Evolutionary conservation across 2,113 vertebrate species (phyloP), one percentile per base, ranked within the genome.

Genomic region (Myiozetetes cayanensis): DNA sequence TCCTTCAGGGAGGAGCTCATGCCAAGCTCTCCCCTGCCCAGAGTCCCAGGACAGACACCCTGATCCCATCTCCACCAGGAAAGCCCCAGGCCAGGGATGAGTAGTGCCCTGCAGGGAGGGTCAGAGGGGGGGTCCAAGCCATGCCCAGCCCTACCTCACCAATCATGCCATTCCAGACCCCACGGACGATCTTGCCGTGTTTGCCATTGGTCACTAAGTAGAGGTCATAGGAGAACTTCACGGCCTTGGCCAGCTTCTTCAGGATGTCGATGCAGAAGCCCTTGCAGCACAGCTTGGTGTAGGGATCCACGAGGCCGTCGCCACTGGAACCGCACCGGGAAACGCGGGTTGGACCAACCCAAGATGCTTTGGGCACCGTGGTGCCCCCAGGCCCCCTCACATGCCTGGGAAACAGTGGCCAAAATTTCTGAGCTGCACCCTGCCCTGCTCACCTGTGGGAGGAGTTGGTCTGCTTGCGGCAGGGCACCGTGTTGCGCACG

Each of bases 261-360:
- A 99, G 98, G 96, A 99, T 99, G 97, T 99, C 99, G 1, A 99
- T 99, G 97, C 99, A 99, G 98, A 99, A 99, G 28, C 99, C 99
- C 95, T 99, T 99, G 93, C 99, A 99, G 97, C 99, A 99, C 58
- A 99, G 98, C 90, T 99, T 99, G 46, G 98, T 99, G 97, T 99
- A 99, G 14, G 99, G 98, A 87, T 99, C 98, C 1, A 98, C 83
- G 0, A 98, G 96, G 10, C 97, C 93, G 1, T 97, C 85, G 1
- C 80, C 83, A 46, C 96, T 97, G 94, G 62, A 91, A 94, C 25
- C 35, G 30, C 21, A 37, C 6, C 33, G 0, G 33, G 24, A 87
- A 52, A 58, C 76, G 49, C 0, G 31, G 19, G 25, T 46, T 75
- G 52, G 53, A 58, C 16, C 73, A 72, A 33, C 18, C 33, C 61